These are phyloP conservation scores for Idris sp. DNA, from an alignment of 1,140 invertebrate species.

Conservation along the genomic window DNA sequence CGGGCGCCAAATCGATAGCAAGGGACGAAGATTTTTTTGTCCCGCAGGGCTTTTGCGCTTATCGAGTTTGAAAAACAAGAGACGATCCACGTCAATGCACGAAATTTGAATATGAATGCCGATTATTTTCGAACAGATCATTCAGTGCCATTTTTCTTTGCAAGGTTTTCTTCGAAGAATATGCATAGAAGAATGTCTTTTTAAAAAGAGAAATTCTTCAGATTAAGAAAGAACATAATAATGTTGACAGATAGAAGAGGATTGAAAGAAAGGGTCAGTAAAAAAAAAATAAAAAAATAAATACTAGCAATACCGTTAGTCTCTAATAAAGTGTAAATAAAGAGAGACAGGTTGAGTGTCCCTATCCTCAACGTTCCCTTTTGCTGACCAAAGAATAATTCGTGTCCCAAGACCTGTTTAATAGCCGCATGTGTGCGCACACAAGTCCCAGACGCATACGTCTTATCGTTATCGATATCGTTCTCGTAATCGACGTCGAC, in stretches of 20 bases:
- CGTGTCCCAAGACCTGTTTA: conserved; percentile 55
- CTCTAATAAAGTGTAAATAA: conserved; percentile 69
- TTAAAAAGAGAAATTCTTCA: too few relatives aligned
- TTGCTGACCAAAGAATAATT: conserved; percentile 40
- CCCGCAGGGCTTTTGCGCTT: neutral
- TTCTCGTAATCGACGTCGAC: conserved; percentile 56
- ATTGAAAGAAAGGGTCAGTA: too few relatives aligned
- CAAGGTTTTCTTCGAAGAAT: conserved; percentile 10
- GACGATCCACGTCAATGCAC: conserved; percentile 10
- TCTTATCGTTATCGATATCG: conserved; percentile 61
- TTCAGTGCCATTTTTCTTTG: conserved; percentile 13
- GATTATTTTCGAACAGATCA: conserved; percentile 6
- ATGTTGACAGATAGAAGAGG: too few relatives aligned
- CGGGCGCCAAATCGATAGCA: conserved; percentile 57
- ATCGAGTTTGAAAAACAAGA: conserved; percentile 33
- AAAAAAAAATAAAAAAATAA: conserved; percentile 25
- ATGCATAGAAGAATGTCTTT: neutral
- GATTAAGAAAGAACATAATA: too few relatives aligned
- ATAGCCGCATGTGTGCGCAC: conserved; percentile 19
- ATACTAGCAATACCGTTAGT: conserved; percentile 60
- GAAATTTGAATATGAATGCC: conserved; percentile 39
- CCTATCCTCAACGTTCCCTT: conserved; percentile 26
- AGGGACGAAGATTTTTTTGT: conserved; percentile 52
- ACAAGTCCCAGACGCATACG: conserved; percentile 25
- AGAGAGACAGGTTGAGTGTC: conserved; percentile 65